Conservation (phyloP, 2,797 vertebrate genomes). For the Danio albolineatus region DNA sequence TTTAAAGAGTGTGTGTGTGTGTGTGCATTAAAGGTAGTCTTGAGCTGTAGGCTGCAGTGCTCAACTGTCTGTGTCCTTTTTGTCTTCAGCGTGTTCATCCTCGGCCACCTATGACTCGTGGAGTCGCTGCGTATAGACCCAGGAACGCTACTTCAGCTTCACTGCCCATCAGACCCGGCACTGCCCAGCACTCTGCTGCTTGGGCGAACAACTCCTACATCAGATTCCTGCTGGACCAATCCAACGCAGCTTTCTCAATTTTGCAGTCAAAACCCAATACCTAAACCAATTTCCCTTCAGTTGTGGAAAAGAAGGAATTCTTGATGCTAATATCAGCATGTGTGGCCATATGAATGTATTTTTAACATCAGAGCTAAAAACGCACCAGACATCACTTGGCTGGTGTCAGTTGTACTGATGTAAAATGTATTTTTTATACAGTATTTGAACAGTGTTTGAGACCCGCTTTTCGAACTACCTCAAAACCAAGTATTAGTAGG, state of each 20-base stretch:
- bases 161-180: no score
- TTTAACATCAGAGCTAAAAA: not conserved
- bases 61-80: not conserved
- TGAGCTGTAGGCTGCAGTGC: not conserved
- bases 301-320: no score
- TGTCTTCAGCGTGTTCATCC: slow-evolving; percentile 17
- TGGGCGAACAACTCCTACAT: not conserved
- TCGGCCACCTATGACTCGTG: no score
- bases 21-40: not conserved
- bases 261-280: not conserved
- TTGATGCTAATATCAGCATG: no score
- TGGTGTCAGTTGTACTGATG: no score
- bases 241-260: not conserved
- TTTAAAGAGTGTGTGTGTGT: not conserved
- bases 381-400: not conserved
- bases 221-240: not conserved
- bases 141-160: not conserved
- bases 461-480: slow-evolving; percentile 14
- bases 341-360: not conserved
- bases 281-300: not conserved
- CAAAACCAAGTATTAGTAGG: not conserved
- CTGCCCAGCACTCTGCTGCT: not conserved
- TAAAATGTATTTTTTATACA: no score
- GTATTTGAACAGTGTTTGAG: not conserved
- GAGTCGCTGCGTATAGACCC: not conserved